Base-by-base conservation (phyloP, 1,140 invertebrate genomes). In the Leptinotarsa undecemlineata region DNA sequence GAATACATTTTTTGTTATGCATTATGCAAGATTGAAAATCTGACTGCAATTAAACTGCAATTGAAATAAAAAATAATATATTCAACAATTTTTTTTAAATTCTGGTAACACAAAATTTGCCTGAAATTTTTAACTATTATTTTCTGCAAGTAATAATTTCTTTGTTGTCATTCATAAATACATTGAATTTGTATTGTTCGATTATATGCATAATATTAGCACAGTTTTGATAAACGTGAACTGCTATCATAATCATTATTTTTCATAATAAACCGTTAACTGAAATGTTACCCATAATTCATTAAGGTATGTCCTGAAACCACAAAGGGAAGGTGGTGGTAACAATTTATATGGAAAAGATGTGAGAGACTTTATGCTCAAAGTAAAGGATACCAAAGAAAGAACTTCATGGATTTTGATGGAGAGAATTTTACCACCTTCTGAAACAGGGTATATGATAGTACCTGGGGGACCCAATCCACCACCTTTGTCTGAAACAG, bases 321-420 rank as follows among this genome's bases (percentile, higher is more conserved):
- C 98, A 3, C 97, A 99, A 85, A 89, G 98, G 67, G 98, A 99
- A 88, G 97, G 97, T 13, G 97, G 97, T 80, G 97, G 97, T 70
- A 96, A 99, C 86, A 99, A 99, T 85, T 85, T 97, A 66, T 99
- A 98, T 86, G 96, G 93, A 2, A 86, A 91, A 1, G 92, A 98
- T 63, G 91, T 99, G 68, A 87, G 86, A 66, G 86, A 88, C 21
- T 89, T 90, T 11, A 86, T 98, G 21, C 79, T 88, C 74, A 84
- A 86, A 47, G 90, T 95, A 81, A 88, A 88, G 75, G 82, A 91
- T 79, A 88, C 87, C 13, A 83, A 86, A 48, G 93, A 98, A 83
- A 87, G 96, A 62, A 90, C 90, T 26, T 95, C 92, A 2, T 99
- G 95, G 89, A 98, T 99, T 82, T 87, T 99, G 5, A 99, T 99